These are phyloP conservation scores for Setophaga coronata DNA, from an alignment of 2,113 vertebrate genomes.

Conservation along the genomic window DNA sequence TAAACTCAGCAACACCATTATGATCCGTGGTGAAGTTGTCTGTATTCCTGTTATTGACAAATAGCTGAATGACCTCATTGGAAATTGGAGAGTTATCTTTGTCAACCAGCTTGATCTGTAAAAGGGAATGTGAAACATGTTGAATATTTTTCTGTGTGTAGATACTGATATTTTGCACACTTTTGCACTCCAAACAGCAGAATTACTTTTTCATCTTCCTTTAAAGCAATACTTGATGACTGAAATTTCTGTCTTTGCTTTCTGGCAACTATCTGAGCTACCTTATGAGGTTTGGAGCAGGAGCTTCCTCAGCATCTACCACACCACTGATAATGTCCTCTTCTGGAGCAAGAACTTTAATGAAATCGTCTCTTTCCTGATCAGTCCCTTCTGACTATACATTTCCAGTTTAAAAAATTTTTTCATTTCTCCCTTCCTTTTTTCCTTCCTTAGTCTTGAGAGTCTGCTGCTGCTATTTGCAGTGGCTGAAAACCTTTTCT, in stretches of 20 bases:
- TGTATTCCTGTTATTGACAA: conserved; percentile 38
- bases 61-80: conserved; percentile 52
- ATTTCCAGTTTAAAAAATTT: not conserved
- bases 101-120: conserved; percentile 49
- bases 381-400: not conserved
- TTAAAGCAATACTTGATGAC: not conserved
- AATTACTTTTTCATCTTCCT: not conserved
- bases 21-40: conserved; percentile 56
- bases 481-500: not conserved
- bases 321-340: not conserved
- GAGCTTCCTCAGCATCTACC: not conserved
- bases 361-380: not conserved
- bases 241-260: not conserved
- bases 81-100: conserved; percentile 52
- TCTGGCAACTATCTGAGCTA: not conserved
- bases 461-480: not conserved
- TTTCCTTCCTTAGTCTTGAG: not conserved
- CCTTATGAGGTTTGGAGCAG: not conserved
- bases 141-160: not conserved
- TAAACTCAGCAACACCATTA: conserved; percentile 32
- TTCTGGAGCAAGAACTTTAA: not conserved
- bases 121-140: not conserved
- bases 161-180: not conserved
- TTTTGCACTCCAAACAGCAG: not conserved
- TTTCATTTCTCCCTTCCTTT: not conserved